Percentiles rank a stretch among this genome's conserved stretches.
These are phyloP conservation scores for Trachurus trachurus DNA, from an alignment of 2,797 vertebrate genomes.

Conservation along the genomic window DNA sequence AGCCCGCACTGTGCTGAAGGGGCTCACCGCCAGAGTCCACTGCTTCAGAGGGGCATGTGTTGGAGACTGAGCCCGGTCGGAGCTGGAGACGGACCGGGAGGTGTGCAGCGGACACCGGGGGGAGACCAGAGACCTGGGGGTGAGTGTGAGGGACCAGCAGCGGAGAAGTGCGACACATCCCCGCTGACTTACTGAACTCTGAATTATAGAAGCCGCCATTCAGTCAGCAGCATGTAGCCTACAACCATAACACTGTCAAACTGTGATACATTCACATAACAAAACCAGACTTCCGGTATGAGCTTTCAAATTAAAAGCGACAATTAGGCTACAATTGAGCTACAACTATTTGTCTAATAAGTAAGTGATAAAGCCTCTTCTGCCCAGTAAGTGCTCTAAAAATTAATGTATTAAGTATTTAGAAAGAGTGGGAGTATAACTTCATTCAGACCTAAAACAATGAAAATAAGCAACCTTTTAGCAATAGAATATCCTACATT, in stretches of 20 bases:
- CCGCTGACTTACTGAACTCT: conserved; percentile 37
- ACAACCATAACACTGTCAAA: background rate
- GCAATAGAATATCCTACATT: background rate
- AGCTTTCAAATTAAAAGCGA: conserved; percentile 48
- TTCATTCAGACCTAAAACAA: too few relatives aligned
- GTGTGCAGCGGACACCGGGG: background rate
- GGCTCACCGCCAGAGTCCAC: conserved; percentile 87
- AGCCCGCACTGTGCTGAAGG: conserved; percentile 87
- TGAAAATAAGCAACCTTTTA: too few relatives aligned
- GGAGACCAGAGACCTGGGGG: background rate
- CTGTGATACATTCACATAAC: rapidly evolving
- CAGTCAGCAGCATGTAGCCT: background rate
- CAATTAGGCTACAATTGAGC: background rate
- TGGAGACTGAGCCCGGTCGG: background rate
- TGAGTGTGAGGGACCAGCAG: conserved; percentile 30
- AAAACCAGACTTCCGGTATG: conserved; percentile 2
- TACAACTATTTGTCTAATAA: background rate
- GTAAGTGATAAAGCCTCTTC: background rate
- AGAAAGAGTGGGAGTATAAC: too few relatives aligned
- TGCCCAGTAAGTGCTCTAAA: background rate
- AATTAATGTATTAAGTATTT: too few relatives aligned
- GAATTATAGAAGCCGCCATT: background rate
- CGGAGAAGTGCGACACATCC: conserved; percentile 48
- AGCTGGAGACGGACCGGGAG: conserved; percentile 43
- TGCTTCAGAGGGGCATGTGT: conserved; percentile 65